phyloP scores from a whole-genome alignment of 1,140 invertebrate genomes.

The Ylistrum balloti region DNA sequence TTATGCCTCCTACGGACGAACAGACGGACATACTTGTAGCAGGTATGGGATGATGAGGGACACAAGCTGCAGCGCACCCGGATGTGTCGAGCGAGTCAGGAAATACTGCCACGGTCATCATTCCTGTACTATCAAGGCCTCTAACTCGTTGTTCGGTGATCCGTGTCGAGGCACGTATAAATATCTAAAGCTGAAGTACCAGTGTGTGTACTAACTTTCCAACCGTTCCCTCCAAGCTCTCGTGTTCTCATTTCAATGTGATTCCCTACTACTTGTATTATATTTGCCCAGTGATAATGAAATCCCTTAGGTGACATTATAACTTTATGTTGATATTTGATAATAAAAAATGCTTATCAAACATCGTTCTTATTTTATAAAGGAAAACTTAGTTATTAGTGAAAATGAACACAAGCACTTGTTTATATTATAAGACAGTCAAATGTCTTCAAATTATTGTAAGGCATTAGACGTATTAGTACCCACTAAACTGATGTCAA shows the following conservation, averaged over 20 bases:
- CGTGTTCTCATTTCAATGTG: too few species aligned
- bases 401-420: too few species aligned
- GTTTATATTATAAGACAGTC: too few species aligned
- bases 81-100: background rate
- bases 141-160: conserved; percentile 47
- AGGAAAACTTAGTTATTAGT: too few species aligned
- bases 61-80: background rate
- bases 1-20: conserved; percentile 41
- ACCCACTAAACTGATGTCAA: too few species aligned
- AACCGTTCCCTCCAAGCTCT: too few species aligned
- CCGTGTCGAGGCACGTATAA: conserved; percentile 49
- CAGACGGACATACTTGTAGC: conserved; percentile 41
- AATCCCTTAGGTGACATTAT: background rate
- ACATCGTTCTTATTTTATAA: too few species aligned
- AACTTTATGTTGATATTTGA: background rate
- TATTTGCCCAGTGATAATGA: background rate
- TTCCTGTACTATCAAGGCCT: background rate
- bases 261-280: background rate
- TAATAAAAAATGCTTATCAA: background rate
- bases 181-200: background rate
- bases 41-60: background rate
- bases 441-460: too few species aligned
- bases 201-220: conserved; percentile 25
- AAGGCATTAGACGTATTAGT: too few species aligned
- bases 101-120: background rate